Percentiles rank a stretch among this genome's conserved stretches.
Conservation (phyloP, 2,113 vertebrate species). For the Daubentonia madagascariensis region DNA sequence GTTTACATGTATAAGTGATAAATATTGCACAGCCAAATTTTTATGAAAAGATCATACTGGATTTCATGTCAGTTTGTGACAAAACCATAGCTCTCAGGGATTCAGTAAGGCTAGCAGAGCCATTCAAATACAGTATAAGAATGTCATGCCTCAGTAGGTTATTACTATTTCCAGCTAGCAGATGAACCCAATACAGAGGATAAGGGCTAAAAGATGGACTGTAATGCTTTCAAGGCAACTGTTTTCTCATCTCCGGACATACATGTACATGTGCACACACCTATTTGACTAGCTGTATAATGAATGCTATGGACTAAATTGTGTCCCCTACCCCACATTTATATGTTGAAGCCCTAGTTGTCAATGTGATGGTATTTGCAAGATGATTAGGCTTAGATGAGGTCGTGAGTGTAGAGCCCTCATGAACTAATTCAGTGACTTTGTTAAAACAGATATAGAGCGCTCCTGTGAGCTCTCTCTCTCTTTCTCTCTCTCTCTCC, state of each 20-base stretch:
- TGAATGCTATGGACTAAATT: neutral
- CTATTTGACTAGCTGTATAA: neutral
- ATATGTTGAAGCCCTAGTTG: neutral
- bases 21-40: neutral
- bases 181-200: neutral
- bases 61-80: constrained; percentile 21
- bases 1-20: neutral
- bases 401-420: neutral
- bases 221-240: neutral
- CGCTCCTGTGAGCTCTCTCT: neutral
- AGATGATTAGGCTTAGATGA: neutral
- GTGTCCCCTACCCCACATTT: neutral
- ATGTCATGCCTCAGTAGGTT: neutral
- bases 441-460: neutral
- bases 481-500: neutral
- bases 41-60: neutral
- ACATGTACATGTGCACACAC: accelerated
- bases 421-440: neutral
- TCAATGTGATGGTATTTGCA: neutral
- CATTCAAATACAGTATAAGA: neutral
- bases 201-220: neutral
- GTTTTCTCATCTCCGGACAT: neutral
- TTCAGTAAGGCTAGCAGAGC: neutral
- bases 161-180: neutral
- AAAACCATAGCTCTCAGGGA: neutral